Percentiles rank a stretch among this genome's conserved stretches.
Evolutionary conservation across 2,888 invertebrate species (phyloP).

Genomic region (Melanchra persicariae): DNA sequence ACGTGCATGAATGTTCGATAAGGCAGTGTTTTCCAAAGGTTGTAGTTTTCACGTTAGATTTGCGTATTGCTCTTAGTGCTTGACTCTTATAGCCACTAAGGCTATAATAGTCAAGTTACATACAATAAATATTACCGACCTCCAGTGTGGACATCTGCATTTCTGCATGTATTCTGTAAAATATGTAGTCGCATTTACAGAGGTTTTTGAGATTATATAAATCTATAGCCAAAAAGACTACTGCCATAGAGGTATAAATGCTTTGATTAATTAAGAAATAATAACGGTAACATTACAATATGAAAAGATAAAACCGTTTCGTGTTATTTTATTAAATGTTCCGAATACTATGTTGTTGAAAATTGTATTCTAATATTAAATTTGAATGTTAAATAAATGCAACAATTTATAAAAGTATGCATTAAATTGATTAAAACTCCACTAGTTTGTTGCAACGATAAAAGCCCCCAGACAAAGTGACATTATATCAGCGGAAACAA

Average conservation of each 20-base stretch:
- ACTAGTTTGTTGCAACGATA: too few species aligned
- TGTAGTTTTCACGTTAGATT: conserved; percentile 14
- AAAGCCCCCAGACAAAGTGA: too few species aligned
- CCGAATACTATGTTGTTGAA: neutral
- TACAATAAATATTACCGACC: neutral
- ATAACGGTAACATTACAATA: neutral
- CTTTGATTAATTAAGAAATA: neutral
- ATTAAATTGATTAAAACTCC: neutral
- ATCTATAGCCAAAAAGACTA: too few species aligned
- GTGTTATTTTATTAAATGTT: neutral
- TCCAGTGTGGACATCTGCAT: too few species aligned
- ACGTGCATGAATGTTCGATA: conserved; percentile 43
- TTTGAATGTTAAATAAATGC: neutral
- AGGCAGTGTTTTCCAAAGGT: conserved; percentile 13
- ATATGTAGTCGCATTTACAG: too few species aligned
- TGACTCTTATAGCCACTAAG: too few species aligned
- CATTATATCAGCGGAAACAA: too few species aligned
- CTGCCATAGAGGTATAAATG: too few species aligned
- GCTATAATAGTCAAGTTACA: conserved; percentile 8
- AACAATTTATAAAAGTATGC: neutral
- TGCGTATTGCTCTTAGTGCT: too few species aligned
- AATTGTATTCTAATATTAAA: neutral
- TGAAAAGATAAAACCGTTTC: neutral
- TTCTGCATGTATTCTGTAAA: too few species aligned
- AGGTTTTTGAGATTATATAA: too few species aligned